A percentile compares a stretch with the other conserved stretches of the same genome.
phyloP scores from a whole-genome alignment of 2,113 vertebrate species.

The Synodontis membranacea region DNA sequence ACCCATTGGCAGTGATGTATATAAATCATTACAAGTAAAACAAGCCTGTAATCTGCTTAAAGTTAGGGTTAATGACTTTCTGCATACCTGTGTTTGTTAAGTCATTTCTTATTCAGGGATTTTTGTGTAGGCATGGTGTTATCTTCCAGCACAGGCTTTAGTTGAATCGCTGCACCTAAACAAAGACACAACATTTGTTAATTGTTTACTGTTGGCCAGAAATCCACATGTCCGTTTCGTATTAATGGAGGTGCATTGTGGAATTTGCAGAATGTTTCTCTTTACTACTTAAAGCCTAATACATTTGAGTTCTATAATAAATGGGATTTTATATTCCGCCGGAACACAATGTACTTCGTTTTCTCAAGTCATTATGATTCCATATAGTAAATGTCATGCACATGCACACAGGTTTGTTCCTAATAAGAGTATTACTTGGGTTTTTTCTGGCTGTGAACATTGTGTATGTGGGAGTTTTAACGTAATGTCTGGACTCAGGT shows the following conservation, averaged over 20 bases:
- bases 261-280: background rate
- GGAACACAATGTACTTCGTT: background rate
- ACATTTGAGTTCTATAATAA: background rate
- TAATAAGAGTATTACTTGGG: background rate
- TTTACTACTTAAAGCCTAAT: background rate
- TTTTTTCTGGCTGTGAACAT: background rate
- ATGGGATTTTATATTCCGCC: no score
- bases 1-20: background rate
- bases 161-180: background rate
- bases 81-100: slow-evolving; percentile 15
- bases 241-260: background rate
- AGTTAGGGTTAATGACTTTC: slow-evolving; percentile 20
- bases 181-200: slow-evolving; percentile 2
- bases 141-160: background rate
- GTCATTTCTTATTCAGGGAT: slow-evolving; percentile 29
- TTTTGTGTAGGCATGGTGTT: background rate
- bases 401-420: background rate
- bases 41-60: slow-evolving; percentile 5
- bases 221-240: background rate
- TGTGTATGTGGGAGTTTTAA: background rate
- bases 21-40: background rate
- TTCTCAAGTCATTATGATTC: background rate
- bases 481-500: background rate
- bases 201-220: background rate
- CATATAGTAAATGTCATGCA: background rate